These are phyloP conservation scores for Aleiodes sp. DNA, from an alignment of 1,140 invertebrate species.

Conservation along the genomic window DNA sequence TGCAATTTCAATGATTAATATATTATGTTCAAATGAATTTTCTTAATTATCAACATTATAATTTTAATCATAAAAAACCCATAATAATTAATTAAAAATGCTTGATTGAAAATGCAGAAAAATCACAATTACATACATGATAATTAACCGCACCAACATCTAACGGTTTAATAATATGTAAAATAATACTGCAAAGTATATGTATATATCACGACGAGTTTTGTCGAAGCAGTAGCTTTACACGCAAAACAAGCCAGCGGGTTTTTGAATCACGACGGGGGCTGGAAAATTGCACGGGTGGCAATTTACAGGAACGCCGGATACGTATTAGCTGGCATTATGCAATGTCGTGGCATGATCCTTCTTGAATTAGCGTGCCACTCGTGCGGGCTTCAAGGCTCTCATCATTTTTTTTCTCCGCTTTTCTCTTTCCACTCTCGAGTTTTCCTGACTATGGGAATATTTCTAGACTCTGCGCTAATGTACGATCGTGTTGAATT, in stretches of 20 bases:
- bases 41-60: too few relatives aligned
- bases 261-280: conserved; percentile 10
- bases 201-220: neutral
- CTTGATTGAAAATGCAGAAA: too few relatives aligned
- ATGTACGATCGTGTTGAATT: conserved; percentile 34
- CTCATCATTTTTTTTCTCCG: neutral
- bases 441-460: neutral
- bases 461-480: too few relatives aligned
- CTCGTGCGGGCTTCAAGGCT: conserved; percentile 19
- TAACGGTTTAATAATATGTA: too few relatives aligned
- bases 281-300: conserved; percentile 23
- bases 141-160: too few relatives aligned
- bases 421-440: neutral
- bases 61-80: too few relatives aligned
- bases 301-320: conserved; percentile 24
- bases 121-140: too few relatives aligned
- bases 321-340: conserved; percentile 29
- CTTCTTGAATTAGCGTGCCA: conserved; percentile 29
- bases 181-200: too few relatives aligned
- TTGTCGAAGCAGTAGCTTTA: neutral
- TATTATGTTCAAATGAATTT: neutral
- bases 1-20: neutral
- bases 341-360: conserved; percentile 23
- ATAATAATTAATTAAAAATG: too few relatives aligned
- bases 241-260: conserved; percentile 7